These are phyloP conservation scores for Myanophis thanlyinensis DNA, from an alignment of 2,113 vertebrate genomes.

Conservation along the genomic window DNA sequence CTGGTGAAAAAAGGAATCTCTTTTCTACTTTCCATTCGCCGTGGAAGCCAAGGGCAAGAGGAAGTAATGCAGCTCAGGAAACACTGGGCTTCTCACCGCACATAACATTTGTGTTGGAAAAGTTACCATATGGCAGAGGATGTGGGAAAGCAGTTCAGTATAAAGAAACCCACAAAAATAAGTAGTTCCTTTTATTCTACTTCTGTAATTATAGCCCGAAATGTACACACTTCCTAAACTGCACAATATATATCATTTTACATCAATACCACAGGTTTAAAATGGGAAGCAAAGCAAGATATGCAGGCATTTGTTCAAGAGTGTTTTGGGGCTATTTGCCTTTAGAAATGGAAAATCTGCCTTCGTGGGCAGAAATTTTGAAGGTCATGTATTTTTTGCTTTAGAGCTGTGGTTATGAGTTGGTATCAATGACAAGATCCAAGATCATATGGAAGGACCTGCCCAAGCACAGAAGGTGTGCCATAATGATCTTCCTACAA, in stretches of 20 bases:
- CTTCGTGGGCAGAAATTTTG: conserved; percentile 18
- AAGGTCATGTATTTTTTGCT: neutral
- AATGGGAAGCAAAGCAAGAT: conserved; percentile 25
- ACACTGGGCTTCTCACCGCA: conserved; percentile 30
- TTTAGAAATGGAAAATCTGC: conserved; percentile 11
- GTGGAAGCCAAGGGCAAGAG: neutral
- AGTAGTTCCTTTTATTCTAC: conserved; percentile 46
- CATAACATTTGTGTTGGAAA: conserved; percentile 29
- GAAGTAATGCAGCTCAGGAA: conserved; percentile 36
- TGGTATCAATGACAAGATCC: neutral
- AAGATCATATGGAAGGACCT: neutral
- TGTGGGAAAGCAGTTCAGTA: conserved; percentile 46
- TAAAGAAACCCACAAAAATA: conserved; percentile 52
- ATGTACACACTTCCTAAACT: conserved; percentile 31
- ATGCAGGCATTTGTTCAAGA: neutral
- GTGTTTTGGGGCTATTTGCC: conserved; percentile 17
- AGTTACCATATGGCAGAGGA: conserved; percentile 46
- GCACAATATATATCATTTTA: conserved; percentile 37
- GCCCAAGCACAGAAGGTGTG: neutral
- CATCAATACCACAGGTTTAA: conserved; percentile 24
- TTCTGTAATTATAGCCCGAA: conserved; percentile 32
- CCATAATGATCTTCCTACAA: neutral
- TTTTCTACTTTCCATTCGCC: conserved; percentile 52
- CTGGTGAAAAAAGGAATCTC: conserved; percentile 25
- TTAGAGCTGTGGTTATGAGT: neutral